A percentile compares a stretch with the other conserved stretches of the same genome.
Conservation (phyloP, 92 coral and sea anemone species). For the Ricordea florida region DNA sequence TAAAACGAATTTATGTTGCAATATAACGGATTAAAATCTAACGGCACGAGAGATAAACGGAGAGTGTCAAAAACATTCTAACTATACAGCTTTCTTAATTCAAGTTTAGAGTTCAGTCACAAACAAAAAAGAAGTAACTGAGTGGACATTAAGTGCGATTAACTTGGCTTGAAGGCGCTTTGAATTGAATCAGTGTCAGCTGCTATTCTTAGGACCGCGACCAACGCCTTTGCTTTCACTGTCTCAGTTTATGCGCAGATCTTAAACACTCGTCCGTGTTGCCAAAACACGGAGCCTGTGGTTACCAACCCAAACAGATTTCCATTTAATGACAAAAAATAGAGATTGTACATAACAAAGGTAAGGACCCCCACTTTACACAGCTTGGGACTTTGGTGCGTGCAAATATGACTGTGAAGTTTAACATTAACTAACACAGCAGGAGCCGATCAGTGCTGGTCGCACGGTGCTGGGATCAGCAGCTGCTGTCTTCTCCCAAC, state of each 20-base stretch:
- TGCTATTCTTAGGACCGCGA: neutral
- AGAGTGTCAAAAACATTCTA: too few species aligned
- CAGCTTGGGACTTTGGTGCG: neutral
- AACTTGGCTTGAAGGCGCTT: too few species aligned
- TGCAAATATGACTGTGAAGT: slow-evolving; percentile 4
- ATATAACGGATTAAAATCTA: too few species aligned
- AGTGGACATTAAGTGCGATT: too few species aligned
- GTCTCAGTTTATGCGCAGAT: neutral
- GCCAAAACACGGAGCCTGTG: slow-evolving; percentile 16
- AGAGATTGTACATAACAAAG: neutral
- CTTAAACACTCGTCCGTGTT: slow-evolving; percentile 9
- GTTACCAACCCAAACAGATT: neutral
- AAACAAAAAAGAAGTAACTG: too few species aligned
- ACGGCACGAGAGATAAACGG: too few species aligned
- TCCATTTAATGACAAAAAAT: neutral
- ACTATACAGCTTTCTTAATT: too few species aligned
- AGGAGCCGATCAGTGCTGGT: neutral
- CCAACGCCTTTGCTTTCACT: neutral
- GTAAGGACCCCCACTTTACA: slow-evolving; percentile 25
- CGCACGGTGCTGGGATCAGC: slow-evolving; percentile 32
- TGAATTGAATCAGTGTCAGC: too few species aligned
- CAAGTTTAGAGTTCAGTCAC: too few species aligned
- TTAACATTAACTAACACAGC: slow-evolving; percentile 4
- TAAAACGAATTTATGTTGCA: too few species aligned
- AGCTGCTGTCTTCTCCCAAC: slow-evolving; percentile 3